Evolutionary conservation across 2,113 vertebrate species (phyloP).

Genomic region (Tursiops truncatus): DNA sequence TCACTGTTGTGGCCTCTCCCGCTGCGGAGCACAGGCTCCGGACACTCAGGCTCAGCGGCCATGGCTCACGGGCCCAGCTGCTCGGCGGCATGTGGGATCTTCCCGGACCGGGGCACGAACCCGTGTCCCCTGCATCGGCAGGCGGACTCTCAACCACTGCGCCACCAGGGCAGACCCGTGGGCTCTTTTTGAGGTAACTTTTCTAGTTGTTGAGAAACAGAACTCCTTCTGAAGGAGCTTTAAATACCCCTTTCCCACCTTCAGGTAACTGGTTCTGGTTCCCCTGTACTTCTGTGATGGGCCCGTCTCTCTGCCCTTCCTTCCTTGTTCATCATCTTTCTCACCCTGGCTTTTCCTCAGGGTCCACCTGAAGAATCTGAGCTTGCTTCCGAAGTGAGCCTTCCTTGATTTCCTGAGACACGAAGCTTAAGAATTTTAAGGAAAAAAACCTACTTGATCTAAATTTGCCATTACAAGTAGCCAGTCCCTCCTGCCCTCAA

Average conservation of each 20-base stretch:
- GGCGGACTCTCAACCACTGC: no score
- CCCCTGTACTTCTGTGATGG: background rate
- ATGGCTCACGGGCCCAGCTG: no score
- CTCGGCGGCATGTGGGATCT: no score
- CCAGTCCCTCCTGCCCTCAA: rapidly evolving
- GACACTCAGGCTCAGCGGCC: no score
- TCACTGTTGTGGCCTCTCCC: no score
- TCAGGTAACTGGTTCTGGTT: background rate
- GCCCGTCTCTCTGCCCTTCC: background rate
- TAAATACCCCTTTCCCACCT: background rate
- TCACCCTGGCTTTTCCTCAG: background rate
- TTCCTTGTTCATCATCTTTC: background rate
- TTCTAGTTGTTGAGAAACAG: background rate
- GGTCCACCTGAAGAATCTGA: background rate
- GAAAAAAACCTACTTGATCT: background rate
- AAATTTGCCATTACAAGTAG: background rate
- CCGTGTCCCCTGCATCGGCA: no score
- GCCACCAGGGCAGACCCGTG: no score
- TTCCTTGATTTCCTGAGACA: background rate
- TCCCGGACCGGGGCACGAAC: no score
- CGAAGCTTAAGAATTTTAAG: background rate
- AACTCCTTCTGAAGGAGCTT: background rate
- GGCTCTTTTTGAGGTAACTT: background rate
- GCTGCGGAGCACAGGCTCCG: no score
- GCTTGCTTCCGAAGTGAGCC: background rate